Conservation (phyloP, 2,888 invertebrate genomes). For the Myathropa florea region DNA sequence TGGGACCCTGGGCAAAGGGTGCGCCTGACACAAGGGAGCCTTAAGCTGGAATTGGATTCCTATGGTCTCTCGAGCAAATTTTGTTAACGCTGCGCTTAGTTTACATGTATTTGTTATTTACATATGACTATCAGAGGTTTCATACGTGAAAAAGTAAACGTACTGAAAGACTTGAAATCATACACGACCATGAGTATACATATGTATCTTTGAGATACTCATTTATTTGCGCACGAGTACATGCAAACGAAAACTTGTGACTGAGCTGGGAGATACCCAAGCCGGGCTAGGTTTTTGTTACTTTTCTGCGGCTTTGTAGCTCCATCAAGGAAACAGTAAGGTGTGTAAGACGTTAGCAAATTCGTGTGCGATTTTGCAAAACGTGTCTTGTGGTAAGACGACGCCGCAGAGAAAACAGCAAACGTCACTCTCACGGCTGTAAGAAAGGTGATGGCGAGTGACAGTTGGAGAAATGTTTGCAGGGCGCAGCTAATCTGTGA, state of each 20-base stretch:
- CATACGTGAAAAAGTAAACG: slow-evolving; percentile 1
- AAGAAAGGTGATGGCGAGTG: background rate
- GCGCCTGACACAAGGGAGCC: background rate
- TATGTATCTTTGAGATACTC: background rate
- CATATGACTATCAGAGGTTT: slow-evolving; percentile 4
- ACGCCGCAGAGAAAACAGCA: background rate
- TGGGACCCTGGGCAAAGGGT: background rate
- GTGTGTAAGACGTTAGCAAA: background rate
- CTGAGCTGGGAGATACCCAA: background rate
- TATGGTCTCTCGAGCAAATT: slow-evolving; percentile 18
- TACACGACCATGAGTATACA: background rate
- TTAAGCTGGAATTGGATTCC: slow-evolving; percentile 38
- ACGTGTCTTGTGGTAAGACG: background rate
- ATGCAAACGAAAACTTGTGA: background rate
- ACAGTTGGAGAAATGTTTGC: background rate
- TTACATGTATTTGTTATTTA: slow-evolving; percentile 22
- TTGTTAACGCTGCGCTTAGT: slow-evolving; percentile 41
- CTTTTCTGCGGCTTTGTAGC: background rate
- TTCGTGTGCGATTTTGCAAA: background rate
- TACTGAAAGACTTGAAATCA: background rate
- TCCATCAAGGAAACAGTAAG: background rate
- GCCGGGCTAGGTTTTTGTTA: background rate
- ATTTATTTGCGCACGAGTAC: background rate
- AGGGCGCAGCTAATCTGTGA: background rate
- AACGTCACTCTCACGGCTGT: background rate